Evolutionary conservation across 2,113 vertebrate species (phyloP).

Genomic region (Aegithalos caudatus): DNA sequence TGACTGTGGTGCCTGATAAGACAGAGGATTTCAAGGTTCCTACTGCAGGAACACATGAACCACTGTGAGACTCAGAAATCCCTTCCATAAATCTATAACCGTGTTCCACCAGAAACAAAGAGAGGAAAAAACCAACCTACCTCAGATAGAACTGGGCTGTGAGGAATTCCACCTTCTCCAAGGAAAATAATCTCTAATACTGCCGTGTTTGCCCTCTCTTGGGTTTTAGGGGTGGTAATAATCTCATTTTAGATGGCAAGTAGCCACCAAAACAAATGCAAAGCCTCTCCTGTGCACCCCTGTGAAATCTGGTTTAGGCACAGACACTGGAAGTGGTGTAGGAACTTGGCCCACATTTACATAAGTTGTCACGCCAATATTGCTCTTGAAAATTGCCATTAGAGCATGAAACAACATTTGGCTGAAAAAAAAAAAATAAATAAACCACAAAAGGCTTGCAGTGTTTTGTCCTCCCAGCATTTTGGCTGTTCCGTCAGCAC

Average conservation of each 20-base stretch:
- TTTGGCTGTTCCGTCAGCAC: neutral
- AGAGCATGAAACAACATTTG: conserved; percentile 61
- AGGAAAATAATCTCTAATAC: neutral
- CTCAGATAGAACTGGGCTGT: neutral
- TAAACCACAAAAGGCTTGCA: neutral
- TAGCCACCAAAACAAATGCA: neutral
- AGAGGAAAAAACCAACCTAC: neutral
- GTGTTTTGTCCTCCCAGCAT: neutral
- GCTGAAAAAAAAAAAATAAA: neutral
- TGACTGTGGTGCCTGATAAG: neutral
- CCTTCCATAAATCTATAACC: neutral
- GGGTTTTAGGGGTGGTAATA: neutral
- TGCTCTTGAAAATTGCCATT: conserved; percentile 63
- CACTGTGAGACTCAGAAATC: neutral
- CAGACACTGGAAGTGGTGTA: neutral
- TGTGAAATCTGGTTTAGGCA: conserved; percentile 40
- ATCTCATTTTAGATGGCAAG: neutral
- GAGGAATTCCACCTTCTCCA: neutral
- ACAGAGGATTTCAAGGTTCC: neutral
- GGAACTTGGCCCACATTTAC: neutral
- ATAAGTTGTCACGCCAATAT: conserved; percentile 30
- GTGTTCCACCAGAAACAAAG: neutral
- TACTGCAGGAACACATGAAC: neutral
- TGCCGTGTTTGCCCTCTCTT: neutral
- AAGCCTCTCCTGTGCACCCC: neutral